Evolutionary conservation across 1,140 invertebrate species (phyloP).

Genomic region (Phymorhynchus buccinoides): DNA sequence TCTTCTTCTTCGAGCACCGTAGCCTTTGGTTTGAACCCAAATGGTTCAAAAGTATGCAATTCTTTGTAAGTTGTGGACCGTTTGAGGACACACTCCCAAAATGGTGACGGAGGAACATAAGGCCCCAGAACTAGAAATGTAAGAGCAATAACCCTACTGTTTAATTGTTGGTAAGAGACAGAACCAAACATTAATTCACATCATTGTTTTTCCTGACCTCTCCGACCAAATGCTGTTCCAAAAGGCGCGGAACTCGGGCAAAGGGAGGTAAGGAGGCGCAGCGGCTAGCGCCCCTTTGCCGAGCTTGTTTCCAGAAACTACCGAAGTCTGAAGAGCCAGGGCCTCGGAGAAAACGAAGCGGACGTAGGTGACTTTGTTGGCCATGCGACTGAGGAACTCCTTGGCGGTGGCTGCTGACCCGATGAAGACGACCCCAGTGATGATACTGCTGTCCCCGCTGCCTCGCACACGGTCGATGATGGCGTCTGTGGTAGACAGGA

Average conservation of each 20-base stretch:
- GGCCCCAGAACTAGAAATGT: background rate
- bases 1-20: too few species aligned
- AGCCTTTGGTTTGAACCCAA: too few species aligned
- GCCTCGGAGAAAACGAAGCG: constrained; percentile 27
- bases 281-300: constrained; percentile 21
- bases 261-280: constrained; percentile 21
- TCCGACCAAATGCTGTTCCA: constrained; percentile 26
- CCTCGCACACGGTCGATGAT: background rate
- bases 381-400: background rate
- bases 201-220: constrained; percentile 2
- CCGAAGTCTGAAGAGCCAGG: background rate
- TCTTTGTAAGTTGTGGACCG: background rate
- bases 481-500: background rate
- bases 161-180: too few species aligned
- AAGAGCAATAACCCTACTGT: too few species aligned
- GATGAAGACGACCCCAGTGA: constrained; percentile 26
- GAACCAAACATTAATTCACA: too few species aligned
- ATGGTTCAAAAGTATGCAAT: background rate
- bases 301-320: background rate
- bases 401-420: background rate
- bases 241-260: constrained; percentile 15
- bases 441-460: constrained; percentile 4
- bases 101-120: background rate
- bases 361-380: background rate
- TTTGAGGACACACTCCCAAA: background rate